Percentiles rank a stretch among this genome's conserved stretches.
phyloP scores from a whole-genome alignment of 2,797 vertebrate genomes.

The Discoglossus pictus region DNA sequence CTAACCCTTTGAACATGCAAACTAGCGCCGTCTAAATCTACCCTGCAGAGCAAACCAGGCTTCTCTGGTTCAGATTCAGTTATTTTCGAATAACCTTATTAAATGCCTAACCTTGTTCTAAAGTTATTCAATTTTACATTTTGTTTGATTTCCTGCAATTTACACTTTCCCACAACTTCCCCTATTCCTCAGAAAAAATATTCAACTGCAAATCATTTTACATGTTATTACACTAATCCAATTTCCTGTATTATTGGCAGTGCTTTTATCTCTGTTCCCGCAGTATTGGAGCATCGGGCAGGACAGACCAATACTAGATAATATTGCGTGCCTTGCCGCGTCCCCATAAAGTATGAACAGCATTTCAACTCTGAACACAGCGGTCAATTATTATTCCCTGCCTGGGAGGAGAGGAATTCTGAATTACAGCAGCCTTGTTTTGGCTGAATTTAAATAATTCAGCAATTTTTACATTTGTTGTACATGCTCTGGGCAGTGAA shows the following conservation, averaged over 20 bases:
- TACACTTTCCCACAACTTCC: no score
- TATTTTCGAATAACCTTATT: no score
- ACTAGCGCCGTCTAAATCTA: no score
- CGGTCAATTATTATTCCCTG: conserved; percentile 13
- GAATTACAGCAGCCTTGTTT: conserved; percentile 6
- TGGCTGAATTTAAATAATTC: conserved; percentile 31
- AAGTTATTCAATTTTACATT: no score
- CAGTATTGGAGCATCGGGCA: conserved; percentile 6
- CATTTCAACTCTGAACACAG: conserved; percentile 2
- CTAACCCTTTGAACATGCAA: no score
- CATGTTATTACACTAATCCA: no score
- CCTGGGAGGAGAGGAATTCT: conserved; percentile 12
- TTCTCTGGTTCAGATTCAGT: no score
- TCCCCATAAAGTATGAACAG: conserved; percentile 18
- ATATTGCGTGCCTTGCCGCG: neutral
- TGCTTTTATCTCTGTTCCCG: conserved; percentile 5
- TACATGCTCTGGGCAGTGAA: neutral
- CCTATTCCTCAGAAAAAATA: no score
- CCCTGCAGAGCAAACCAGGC: no score
- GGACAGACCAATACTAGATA: conserved; percentile 2
- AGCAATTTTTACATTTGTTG: conserved; percentile 5
- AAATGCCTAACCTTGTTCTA: no score
- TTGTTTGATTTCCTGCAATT: no score
- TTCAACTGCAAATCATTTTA: no score
- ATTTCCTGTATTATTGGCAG: conserved; percentile 1